phyloP scores from a whole-genome alignment of 1,140 invertebrate genomes.

The Lasaia peninsularis region DNA sequence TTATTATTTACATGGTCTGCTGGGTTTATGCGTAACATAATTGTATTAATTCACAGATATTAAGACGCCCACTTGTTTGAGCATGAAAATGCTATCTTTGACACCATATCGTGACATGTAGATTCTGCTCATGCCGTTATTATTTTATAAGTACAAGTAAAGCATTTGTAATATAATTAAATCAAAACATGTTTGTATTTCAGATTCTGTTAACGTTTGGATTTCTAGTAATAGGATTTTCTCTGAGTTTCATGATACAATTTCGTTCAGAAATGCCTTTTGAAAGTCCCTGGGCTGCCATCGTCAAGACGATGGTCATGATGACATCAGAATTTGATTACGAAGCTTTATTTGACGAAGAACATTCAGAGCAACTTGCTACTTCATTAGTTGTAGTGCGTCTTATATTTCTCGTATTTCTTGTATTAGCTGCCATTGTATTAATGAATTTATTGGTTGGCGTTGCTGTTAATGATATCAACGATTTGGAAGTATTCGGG shows the following conservation, averaged over 20 bases:
- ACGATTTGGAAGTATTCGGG: slow-evolving; percentile 77
- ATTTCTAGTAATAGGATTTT: slow-evolving; percentile 77
- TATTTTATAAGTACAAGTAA: too few relatives aligned
- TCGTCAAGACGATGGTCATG: slow-evolving; percentile 78
- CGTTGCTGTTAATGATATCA: slow-evolving; percentile 81
- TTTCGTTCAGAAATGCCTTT: slow-evolving; percentile 68
- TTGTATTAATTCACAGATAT: too few relatives aligned
- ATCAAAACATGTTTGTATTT: slow-evolving; percentile 27
- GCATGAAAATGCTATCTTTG: too few relatives aligned
- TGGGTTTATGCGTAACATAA: too few relatives aligned
- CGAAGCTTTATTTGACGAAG: slow-evolving; percentile 55
- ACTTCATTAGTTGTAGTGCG: slow-evolving; percentile 60
- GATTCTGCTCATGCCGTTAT: too few relatives aligned
- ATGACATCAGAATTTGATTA: slow-evolving; percentile 80
- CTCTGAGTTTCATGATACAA: slow-evolving; percentile 77
- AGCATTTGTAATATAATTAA: too few relatives aligned
- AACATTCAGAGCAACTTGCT: slow-evolving; percentile 44
- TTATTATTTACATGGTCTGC: too few relatives aligned
- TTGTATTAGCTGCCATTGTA: slow-evolving; percentile 81
- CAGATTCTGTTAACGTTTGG: slow-evolving; percentile 71
- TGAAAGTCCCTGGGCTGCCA: slow-evolving; percentile 62
- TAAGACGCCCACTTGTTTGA: too few relatives aligned
- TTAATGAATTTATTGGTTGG: slow-evolving; percentile 82
- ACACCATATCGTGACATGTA: too few relatives aligned
- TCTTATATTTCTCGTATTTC: slow-evolving; percentile 79